A percentile compares a stretch with the other conserved stretches of the same genome.
phyloP scores from a whole-genome alignment of 2,113 vertebrate species.

The Vulpes ferrilata region DNA sequence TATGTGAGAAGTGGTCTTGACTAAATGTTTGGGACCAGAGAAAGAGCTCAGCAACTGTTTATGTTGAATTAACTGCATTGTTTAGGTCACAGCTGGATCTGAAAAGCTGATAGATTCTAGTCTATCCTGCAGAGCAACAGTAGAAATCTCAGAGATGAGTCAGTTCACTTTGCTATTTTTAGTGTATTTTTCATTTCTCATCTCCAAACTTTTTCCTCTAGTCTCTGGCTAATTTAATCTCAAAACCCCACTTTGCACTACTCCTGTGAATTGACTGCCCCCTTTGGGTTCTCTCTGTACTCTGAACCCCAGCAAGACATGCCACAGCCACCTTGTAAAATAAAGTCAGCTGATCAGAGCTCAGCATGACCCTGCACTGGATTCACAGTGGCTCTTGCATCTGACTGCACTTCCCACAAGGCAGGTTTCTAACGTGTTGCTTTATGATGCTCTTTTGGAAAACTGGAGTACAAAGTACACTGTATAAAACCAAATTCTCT shows the following conservation, averaged over 20 bases:
- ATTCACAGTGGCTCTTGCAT: slow-evolving; percentile 57
- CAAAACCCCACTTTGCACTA: neutral
- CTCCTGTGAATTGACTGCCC: neutral
- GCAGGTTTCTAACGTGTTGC: slow-evolving; percentile 68
- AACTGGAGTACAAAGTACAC: slow-evolving; percentile 70
- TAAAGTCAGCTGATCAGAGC: neutral
- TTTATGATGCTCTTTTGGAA: slow-evolving; percentile 85
- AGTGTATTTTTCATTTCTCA: neutral
- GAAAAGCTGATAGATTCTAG: neutral
- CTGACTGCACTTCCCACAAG: slow-evolving; percentile 55
- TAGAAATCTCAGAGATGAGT: neutral
- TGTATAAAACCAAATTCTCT: slow-evolving; percentile 82
- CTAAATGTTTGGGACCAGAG: neutral
- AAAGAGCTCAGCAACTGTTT: neutral
- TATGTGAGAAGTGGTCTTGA: neutral
- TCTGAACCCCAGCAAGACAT: neutral
- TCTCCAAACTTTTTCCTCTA: neutral
- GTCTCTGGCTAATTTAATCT: neutral
- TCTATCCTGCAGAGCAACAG: rapidly evolving
- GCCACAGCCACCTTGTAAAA: neutral
- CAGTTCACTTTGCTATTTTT: neutral
- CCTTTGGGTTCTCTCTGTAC: neutral
- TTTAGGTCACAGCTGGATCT: neutral
- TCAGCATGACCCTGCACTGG: neutral
- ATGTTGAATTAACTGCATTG: neutral